Percentiles rank a stretch among this genome's conserved stretches.
Evolutionary conservation across 64 coral and sea anemone species (phyloP).

Genomic region (Montipora capricornis): DNA sequence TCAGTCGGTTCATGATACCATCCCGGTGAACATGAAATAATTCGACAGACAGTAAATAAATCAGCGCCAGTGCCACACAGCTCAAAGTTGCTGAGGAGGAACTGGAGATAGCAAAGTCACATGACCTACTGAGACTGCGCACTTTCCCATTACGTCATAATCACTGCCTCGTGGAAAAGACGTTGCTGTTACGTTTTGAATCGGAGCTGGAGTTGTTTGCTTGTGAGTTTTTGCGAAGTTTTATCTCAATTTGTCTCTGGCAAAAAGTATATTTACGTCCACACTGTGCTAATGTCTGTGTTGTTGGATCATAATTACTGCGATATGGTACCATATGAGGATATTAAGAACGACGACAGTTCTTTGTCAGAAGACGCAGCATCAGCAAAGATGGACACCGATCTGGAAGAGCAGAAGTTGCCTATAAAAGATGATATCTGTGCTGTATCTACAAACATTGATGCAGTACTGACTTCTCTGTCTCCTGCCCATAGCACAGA

Average conservation of each 20-base stretch:
- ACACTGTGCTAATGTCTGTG: not conserved
- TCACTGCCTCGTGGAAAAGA: not conserved
- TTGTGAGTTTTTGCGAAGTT: not conserved
- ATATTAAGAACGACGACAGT: not conserved
- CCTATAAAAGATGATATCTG: not conserved
- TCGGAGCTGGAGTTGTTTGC: too few relatives aligned
- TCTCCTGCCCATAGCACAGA: constrained; percentile 71
- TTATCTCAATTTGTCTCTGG: not conserved
- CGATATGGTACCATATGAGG: not conserved
- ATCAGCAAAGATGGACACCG: not conserved
- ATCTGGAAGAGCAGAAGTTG: not conserved
- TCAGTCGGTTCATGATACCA: constrained; percentile 6
- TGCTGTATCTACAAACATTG: not conserved
- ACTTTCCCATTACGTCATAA: not conserved
- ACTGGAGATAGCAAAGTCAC: not conserved
- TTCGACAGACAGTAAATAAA: too few relatives aligned
- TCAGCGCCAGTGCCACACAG: not conserved
- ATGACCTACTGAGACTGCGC: constrained; percentile 16
- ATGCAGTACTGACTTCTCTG: not conserved
- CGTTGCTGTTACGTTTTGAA: constrained; percentile 13
- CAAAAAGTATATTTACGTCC: not conserved
- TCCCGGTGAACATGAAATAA: not conserved
- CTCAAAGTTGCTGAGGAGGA: not conserved
- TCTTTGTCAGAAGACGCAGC: too few relatives aligned
- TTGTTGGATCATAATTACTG: constrained; percentile 47